Percentiles rank a stretch among this genome's conserved stretches.
phyloP scores from a whole-genome alignment of 1,140 invertebrate species.

The Drosophila orena region DNA sequence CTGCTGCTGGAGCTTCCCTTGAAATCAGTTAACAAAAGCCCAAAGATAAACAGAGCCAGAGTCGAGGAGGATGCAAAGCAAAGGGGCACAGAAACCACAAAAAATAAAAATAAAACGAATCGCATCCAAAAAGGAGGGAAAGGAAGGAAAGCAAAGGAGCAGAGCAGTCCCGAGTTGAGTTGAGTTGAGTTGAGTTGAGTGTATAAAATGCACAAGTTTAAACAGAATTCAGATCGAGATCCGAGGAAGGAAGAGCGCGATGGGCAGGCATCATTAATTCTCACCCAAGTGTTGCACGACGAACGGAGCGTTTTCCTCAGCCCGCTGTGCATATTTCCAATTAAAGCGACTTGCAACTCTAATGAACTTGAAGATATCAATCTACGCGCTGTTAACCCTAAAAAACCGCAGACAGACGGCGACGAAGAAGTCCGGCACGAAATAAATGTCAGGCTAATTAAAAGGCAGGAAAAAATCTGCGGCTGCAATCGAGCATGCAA shows the following conservation, averaged over 20 bases:
- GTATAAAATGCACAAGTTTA: constrained; percentile 68
- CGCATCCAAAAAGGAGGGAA: background rate
- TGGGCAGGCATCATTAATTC: constrained; percentile 80
- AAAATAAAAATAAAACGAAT: background rate
- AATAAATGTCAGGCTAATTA: constrained; percentile 80
- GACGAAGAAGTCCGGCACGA: constrained; percentile 25
- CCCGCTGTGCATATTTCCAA: constrained; percentile 75
- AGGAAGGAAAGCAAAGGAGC: constrained; percentile 11
- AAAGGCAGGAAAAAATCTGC: constrained; percentile 48
- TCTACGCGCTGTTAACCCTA: constrained; percentile 83
- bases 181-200: constrained; percentile 15
- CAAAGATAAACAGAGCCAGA: constrained; percentile 37
- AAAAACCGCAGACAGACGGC: constrained; percentile 51
- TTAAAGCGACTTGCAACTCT: constrained; percentile 81
- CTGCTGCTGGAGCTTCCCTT: constrained; percentile 49
- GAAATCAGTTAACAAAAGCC: constrained; percentile 74
- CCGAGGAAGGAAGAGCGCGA: constrained; percentile 24
- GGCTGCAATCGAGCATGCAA: constrained; percentile 51
- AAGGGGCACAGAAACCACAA: constrained; percentile 31
- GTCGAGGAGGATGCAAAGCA: constrained; percentile 16
- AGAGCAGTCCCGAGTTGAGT: constrained; percentile 14
- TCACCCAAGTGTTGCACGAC: constrained; percentile 74
- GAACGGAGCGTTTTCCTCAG: constrained; percentile 15
- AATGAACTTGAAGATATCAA: constrained; percentile 84
- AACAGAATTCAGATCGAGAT: constrained; percentile 59